Base-by-base conservation (phyloP, 2,797 vertebrate species). In the Hozukius guyotensis region DNA sequence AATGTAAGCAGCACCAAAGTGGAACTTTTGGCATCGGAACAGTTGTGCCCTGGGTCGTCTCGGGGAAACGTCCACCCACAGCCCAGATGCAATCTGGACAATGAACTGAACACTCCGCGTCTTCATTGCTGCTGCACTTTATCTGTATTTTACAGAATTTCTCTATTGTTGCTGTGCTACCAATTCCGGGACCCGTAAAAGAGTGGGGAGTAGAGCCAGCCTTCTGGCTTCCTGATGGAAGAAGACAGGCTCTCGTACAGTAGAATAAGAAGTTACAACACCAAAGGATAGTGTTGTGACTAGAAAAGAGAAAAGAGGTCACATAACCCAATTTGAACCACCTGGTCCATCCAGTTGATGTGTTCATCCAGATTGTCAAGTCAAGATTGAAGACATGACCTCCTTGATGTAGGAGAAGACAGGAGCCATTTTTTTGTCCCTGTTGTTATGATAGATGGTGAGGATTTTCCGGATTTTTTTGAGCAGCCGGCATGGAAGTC, bases 11-110 rank as follows among this genome's bases (percentile, higher is more conserved):
- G 13, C 38, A 42, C 38, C 38, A 42, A 42, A 2, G 38, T 42
- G 38, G 5, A 42, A 42, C 38, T 0, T 42, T 42, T 42, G 0
- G 13, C 13, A 42, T 0, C 0, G 16, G 6, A 46, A 18, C 42
- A 46, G 42, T 3, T 46, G 1, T 18, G 0, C 42, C 42, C 0
- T 18, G 42, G 42, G 42, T 18, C 0, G 0, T 46, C 42, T 46
- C 1, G 16, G 42, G 42, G 42, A 18, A 46, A 46, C 16, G 14
- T 46, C 42, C 42, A 46, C 14, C 42, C 42, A 46, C 42, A 46
- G 42, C 16, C 42, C 42, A 46, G 6, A 46, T 2, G 0, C 42
- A 46, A 46, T 46, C 42, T 16, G 42, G 42, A 46, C 0, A 18
- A 46, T 1, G 42, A 18, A 46, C 42, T 46, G 16, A 46, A 18